Evolutionary conservation across 2,113 vertebrate genomes (phyloP).

Genomic region (Phyllostomus discolor): DNA sequence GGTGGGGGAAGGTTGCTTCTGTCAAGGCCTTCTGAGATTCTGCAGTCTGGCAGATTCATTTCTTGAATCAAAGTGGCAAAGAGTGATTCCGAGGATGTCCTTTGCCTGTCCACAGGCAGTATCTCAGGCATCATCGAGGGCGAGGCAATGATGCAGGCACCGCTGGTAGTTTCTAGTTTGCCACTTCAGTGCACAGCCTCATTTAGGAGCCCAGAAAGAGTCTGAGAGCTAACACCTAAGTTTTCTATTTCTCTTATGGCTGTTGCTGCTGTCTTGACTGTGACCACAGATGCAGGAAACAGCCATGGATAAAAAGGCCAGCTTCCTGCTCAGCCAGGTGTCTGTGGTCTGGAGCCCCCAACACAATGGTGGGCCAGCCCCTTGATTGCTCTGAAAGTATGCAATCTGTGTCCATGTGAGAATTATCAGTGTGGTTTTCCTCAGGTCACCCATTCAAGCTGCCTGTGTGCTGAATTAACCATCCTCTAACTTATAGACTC

Average conservation of each 20-base stretch:
- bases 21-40: slow-evolving; percentile 47
- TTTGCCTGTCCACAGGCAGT: slow-evolving; percentile 58
- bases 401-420: too few species aligned
- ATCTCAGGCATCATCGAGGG: not conserved
- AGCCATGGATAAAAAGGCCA: not conserved
- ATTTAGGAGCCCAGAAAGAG: not conserved
- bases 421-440: not conserved
- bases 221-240: not conserved
- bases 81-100: slow-evolving; percentile 38
- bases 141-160: not conserved
- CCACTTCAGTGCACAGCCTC: not conserved
- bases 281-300: not conserved
- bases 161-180: not conserved
- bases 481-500: not conserved
- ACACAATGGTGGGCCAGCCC: not conserved
- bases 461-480: not conserved
- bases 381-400: not conserved
- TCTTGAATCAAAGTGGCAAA: slow-evolving; percentile 53
- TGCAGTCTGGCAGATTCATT: slow-evolving; percentile 57
- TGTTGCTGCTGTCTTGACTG: not conserved
- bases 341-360: rapidly evolving
- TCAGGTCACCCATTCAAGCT: not conserved
- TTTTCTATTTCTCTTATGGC: not conserved
- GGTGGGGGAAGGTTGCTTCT: slow-evolving; percentile 31
- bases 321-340: not conserved